These are phyloP conservation scores for Saxidomus purpurata DNA, from an alignment of 1,140 invertebrate species.

Conservation along the genomic window DNA sequence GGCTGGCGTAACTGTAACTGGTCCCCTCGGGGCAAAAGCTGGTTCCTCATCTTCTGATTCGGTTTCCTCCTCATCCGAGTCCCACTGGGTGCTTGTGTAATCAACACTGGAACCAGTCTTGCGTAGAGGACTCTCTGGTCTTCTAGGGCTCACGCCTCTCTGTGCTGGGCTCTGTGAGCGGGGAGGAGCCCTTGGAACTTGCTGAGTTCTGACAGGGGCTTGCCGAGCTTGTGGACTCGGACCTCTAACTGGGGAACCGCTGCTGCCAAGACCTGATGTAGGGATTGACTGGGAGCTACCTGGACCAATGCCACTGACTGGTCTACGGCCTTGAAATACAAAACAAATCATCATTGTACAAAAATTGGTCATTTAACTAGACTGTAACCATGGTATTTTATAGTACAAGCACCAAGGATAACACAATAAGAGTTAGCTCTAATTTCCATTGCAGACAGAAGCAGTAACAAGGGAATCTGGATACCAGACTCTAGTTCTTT, in stretches of 20 bases:
- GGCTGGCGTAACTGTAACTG: constrained; percentile 70
- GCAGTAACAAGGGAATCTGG: too few species aligned
- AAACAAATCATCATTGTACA: background rate
- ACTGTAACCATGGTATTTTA: too few species aligned
- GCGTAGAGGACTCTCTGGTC: constrained; percentile 52
- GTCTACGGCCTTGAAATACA: constrained; percentile 29
- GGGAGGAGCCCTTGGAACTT: constrained; percentile 69
- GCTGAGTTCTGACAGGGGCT: constrained; percentile 43
- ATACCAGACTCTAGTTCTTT: too few species aligned
- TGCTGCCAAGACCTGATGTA: constrained; percentile 62
- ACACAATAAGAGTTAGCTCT: too few species aligned
- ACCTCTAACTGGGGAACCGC: constrained; percentile 55
- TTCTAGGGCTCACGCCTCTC: background rate
- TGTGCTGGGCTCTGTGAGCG: constrained; percentile 60
- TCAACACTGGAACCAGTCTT: constrained; percentile 79
- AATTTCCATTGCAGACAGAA: too few species aligned
- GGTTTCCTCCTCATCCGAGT: constrained; percentile 74
- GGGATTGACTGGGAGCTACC: constrained; percentile 60
- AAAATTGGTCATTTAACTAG: too few species aligned
- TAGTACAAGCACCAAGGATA: too few species aligned
- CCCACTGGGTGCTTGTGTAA: constrained; percentile 83
- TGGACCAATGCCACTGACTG: background rate
- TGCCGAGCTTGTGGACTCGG: constrained; percentile 58
- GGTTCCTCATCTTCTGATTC: constrained; percentile 71
- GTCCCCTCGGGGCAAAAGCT: constrained; percentile 59